These are phyloP conservation scores for Meriones psammophilus DNA, from an alignment of 2,797 vertebrate genomes.

Conservation along the genomic window DNA sequence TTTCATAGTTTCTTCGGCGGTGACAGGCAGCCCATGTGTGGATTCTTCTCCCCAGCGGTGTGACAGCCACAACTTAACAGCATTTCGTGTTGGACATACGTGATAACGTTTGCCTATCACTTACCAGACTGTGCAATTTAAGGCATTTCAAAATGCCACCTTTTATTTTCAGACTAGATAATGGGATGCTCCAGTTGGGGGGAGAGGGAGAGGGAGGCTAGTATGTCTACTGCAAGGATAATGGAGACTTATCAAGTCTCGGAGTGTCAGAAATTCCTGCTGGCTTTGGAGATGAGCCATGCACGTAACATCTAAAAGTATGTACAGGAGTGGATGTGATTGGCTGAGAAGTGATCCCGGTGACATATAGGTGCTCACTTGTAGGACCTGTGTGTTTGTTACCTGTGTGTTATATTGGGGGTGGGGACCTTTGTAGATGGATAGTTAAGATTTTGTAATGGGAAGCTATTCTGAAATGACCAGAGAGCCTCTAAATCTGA, in stretches of 20 bases:
- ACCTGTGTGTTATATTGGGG: not conserved
- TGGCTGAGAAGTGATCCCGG: not conserved
- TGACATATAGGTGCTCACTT: not conserved
- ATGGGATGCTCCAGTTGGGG: no score
- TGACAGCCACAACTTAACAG: not conserved
- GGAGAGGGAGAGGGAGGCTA: no score
- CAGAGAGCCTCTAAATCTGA: no score
- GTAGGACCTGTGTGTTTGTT: not conserved
- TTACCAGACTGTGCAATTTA: not conserved
- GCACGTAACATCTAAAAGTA: no score
- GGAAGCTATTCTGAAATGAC: not conserved
- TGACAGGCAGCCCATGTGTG: not conserved
- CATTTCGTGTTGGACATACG: not conserved
- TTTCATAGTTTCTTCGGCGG: not conserved
- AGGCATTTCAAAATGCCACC: not conserved
- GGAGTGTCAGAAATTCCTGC: not conserved
- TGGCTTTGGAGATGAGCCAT: not conserved
- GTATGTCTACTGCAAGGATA: no score
- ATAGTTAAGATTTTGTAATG: not conserved
- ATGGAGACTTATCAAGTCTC: not conserved
- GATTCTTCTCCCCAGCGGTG: not conserved
- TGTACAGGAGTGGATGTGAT: rapidly evolving
- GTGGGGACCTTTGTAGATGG: not conserved
- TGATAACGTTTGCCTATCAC: not conserved
- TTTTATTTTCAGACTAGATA: not conserved